These are phyloP conservation scores for Coenonympha glycerion DNA, from an alignment of 2,888 invertebrate species.

Conservation along the genomic window DNA sequence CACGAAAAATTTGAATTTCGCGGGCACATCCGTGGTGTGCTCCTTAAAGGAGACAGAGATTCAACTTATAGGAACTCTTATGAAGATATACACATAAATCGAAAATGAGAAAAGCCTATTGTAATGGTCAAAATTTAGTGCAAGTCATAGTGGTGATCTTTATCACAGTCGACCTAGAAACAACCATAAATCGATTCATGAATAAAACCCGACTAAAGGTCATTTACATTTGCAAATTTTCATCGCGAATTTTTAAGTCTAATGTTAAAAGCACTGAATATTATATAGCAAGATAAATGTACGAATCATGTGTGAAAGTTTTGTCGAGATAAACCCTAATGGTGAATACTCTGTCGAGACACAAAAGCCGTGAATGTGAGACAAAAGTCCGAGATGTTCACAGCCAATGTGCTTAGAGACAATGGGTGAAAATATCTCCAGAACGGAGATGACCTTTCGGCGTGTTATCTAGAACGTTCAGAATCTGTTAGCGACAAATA, in stretches of 20 bases:
- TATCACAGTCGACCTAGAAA: neutral
- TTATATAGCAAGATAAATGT: conserved; percentile 9
- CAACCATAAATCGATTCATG: neutral
- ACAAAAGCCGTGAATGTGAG: conserved; percentile 46
- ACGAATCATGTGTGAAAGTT: conserved; percentile 34
- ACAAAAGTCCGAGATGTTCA: conserved; percentile 39
- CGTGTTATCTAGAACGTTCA: conserved; percentile 46
- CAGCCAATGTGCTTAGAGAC: conserved; percentile 51
- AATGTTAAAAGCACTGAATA: neutral
- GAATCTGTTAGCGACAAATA: conserved; percentile 24
- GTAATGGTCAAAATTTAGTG: neutral
- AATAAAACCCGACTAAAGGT: neutral
- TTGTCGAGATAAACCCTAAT: conserved; percentile 37
- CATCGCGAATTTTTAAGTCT: neutral
- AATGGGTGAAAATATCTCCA: conserved; percentile 59
- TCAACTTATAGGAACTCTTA: too few species aligned
- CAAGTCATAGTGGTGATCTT: neutral
- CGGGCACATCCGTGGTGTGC: too few species aligned
- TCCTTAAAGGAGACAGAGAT: too few species aligned
- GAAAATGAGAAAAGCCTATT: neutral
- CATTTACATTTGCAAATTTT: neutral
- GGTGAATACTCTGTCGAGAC: conserved; percentile 44
- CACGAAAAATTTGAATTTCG: too few species aligned
- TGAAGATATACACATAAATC: too few species aligned
- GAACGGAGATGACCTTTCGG: conserved; percentile 41